Conservation (phyloP, 2,113 vertebrate species). For the Cyanoramphus novaezelandiae region DNA sequence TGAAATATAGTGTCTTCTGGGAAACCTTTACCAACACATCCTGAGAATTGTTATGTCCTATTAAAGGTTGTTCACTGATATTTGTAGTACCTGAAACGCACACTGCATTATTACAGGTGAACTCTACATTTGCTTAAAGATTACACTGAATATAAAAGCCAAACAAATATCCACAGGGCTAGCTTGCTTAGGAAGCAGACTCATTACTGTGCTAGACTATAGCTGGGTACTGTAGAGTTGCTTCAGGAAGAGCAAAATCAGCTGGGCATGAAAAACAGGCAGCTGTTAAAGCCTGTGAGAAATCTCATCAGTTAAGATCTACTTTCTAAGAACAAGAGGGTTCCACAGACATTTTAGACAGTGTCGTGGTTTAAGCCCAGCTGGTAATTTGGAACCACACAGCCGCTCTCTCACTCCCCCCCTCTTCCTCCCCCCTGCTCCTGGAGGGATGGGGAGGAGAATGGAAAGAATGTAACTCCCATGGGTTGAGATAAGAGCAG, state of each 20-base stretch:
- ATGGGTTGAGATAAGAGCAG: no score
- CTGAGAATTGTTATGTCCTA: slow-evolving; percentile 63
- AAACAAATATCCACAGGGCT: neutral
- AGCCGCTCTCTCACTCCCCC: no score
- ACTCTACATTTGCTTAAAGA: slow-evolving; percentile 61
- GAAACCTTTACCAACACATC: slow-evolving; percentile 60
- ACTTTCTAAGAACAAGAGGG: neutral
- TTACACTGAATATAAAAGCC: slow-evolving; percentile 45
- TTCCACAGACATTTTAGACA: neutral
- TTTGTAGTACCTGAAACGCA: slow-evolving; percentile 62
- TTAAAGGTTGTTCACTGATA: slow-evolving; percentile 72
- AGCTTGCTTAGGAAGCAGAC: neutral
- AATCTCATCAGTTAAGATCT: neutral
- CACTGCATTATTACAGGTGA: slow-evolving; percentile 45
- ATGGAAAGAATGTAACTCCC: no score
- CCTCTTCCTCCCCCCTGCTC: no score
- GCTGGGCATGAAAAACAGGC: neutral
- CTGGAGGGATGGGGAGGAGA: no score
- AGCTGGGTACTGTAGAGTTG: neutral
- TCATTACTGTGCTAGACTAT: neutral
- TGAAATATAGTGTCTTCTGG: slow-evolving; percentile 69
- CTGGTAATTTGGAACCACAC: no score
- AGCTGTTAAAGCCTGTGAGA: neutral
- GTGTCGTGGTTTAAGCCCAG: no score
- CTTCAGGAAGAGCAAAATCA: neutral